Percentiles rank a stretch among this genome's conserved stretches.
Conservation (phyloP, 2,888 invertebrate genomes). For the Atethmia centrago region DNA sequence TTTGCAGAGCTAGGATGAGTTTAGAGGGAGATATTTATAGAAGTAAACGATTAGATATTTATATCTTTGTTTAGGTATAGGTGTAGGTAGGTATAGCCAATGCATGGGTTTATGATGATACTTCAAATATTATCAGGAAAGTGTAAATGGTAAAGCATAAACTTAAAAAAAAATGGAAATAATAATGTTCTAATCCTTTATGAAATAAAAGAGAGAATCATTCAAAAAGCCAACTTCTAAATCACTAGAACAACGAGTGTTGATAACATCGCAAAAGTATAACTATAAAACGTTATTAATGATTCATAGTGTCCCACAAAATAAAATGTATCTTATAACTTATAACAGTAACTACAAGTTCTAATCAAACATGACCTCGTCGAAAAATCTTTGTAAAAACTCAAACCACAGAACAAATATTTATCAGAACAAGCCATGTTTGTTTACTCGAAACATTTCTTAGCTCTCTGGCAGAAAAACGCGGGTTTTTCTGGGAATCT, state of each 20-base stretch:
- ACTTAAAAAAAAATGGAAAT: not conserved
- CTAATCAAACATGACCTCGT: not conserved
- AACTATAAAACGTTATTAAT: not conserved
- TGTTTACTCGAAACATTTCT: slow-evolving; percentile 71
- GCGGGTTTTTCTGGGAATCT: slow-evolving; percentile 43
- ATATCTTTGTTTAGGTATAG: not conserved
- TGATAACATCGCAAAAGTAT: not conserved
- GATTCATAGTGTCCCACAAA: not conserved
- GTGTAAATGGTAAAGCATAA: not conserved
- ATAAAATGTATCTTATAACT: not conserved
- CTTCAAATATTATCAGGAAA: not conserved
- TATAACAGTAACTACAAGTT: not conserved
- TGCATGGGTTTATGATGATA: not conserved
- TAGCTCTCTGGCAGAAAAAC: slow-evolving; percentile 58
- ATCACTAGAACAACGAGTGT: not conserved
- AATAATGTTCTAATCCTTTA: not conserved
- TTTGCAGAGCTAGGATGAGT: slow-evolving; percentile 49
- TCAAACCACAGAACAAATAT: slow-evolving; percentile 38
- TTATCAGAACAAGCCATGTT: slow-evolving; percentile 55
- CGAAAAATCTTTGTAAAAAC: slow-evolving; percentile 13
- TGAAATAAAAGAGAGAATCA: not conserved
- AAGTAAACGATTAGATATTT: slow-evolving; percentile 13
- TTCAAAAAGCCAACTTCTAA: not conserved
- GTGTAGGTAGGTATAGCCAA: not conserved
- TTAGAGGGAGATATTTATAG: slow-evolving; percentile 36